These are phyloP conservation scores for Okapia johnstoni DNA, from an alignment of 2,113 vertebrate genomes.

Conservation along the genomic window DNA sequence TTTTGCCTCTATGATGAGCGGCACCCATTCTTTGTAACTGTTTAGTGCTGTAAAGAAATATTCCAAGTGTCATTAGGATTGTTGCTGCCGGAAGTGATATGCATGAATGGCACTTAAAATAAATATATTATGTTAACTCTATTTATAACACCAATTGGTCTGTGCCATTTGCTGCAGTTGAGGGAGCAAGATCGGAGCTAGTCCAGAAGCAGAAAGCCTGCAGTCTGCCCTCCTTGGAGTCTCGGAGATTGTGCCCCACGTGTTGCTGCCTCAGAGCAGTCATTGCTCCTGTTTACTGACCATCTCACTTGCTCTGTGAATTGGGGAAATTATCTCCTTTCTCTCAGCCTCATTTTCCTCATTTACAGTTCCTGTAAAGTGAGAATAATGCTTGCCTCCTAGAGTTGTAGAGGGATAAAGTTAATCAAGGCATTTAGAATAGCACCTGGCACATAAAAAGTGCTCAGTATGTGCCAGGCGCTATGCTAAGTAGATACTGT, in stretches of 20 bases:
- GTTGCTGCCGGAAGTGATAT: constrained; percentile 92
- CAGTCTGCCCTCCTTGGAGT: background rate
- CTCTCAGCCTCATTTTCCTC: background rate
- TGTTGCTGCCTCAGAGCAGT: background rate
- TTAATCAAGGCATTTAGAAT: background rate
- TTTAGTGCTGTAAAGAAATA: constrained; percentile 95
- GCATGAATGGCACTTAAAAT: constrained; percentile 97
- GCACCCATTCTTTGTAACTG: constrained; percentile 92
- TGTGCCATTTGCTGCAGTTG: constrained; percentile 23
- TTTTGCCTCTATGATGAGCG: constrained; percentile 90
- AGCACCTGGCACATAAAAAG: background rate
- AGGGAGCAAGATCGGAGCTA: background rate
- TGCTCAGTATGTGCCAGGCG: background rate
- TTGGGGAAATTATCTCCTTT: background rate
- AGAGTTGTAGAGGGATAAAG: background rate
- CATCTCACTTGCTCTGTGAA: background rate
- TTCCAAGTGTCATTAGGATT: constrained; percentile 93
- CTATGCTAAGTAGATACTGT: background rate
- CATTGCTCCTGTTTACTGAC: background rate
- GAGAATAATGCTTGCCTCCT: background rate
- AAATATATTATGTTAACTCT: constrained; percentile 92
- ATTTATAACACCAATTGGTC: constrained; percentile 68
- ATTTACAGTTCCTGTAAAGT: background rate
- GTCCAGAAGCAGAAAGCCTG: background rate
- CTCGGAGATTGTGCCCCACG: background rate